Evolutionary conservation across 2,888 invertebrate species (phyloP).

Genomic region (Epinotia ramella): DNA sequence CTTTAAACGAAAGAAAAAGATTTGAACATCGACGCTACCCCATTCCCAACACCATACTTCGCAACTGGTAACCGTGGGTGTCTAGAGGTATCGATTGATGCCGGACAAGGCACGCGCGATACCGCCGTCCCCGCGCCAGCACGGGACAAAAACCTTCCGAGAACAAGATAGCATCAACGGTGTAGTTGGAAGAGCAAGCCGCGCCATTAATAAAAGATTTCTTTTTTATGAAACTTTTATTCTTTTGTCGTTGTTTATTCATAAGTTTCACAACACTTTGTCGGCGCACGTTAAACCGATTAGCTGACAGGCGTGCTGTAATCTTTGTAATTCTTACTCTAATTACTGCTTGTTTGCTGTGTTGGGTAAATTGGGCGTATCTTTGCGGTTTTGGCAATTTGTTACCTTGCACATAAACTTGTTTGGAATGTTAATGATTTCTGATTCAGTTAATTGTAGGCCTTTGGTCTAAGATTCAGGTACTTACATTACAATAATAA

Average conservation of each 20-base stretch:
- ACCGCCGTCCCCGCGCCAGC: constrained; percentile 48
- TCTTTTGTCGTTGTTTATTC: constrained; percentile 77
- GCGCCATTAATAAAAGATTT: constrained; percentile 73
- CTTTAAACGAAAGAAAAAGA: constrained; percentile 3
- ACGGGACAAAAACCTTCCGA: constrained; percentile 66
- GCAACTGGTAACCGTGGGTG: constrained; percentile 72
- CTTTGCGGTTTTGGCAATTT: neutral
- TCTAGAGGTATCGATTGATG: constrained; percentile 78
- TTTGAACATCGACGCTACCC: constrained; percentile 53
- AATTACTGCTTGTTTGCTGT: constrained; percentile 48
- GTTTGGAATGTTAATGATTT: neutral
- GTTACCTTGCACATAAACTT: neutral
- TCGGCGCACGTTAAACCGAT: constrained; percentile 79
- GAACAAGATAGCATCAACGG: constrained; percentile 82
- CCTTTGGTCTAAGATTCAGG: neutral
- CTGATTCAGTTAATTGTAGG: neutral
- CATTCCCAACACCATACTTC: constrained; percentile 54
- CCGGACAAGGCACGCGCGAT: constrained; percentile 59
- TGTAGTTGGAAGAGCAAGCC: constrained; percentile 67
- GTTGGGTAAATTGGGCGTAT: constrained; percentile 6
- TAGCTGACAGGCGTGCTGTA: constrained; percentile 63
- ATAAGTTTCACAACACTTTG: constrained; percentile 74
- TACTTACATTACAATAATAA: too few relatives aligned
- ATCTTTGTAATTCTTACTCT: constrained; percentile 50
- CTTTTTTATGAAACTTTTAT: constrained; percentile 57